Base-by-base conservation (phyloP, 2,888 invertebrate genomes). In the Galerucella nymphaeae region DNA sequence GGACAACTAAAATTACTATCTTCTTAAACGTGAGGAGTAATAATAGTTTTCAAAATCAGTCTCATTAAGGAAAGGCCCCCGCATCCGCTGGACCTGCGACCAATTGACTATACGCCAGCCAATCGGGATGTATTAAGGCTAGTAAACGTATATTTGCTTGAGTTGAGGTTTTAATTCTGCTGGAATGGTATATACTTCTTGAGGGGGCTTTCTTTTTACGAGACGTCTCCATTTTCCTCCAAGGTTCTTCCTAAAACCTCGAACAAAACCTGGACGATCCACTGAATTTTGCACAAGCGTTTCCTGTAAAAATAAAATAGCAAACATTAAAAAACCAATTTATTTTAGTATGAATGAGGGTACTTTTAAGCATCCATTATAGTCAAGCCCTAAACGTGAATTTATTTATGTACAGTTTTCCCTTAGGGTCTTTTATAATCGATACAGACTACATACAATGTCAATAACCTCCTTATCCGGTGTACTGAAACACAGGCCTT, bases 81-180 rank as follows among this genome's bases (percentile, higher is more conserved):
- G 62, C 70, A 61, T 71, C 69, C 76, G 72, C 74, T 63, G 65
- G 69, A 57, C 71, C 73, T 48, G 58, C 57, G 48, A 64, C 71
- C 71, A 65, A 63, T 74, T 66, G 75, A 74, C 66, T 64, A 61
- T 67, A 61, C 70, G 68, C 20, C 50, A 66, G 70, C 70, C 70
- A 72, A 71, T 59, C 61, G 61, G 72, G 70, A 45, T 63, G 53
- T 57, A 57, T 65, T 70, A 62, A 66, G 76, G 68, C 72, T 79
- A 95, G 88, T 95, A 95, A 86, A 95, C 95, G 87, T 95, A 95
- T 85, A 95, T 95, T 86, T 94, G 93, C 88, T 95, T 95, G 81
- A 95, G 90, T 89, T 95, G 95, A 81, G 94, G 94, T 87, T 94
- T 93, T 83, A 95, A 90, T 88, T 95, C 95, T 73, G 94, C 93